Percentiles rank a stretch among this genome's conserved stretches.
These are phyloP conservation scores for Thryonomys swinderianus DNA, from an alignment of 2,113 vertebrate genomes.

Conservation along the genomic window DNA sequence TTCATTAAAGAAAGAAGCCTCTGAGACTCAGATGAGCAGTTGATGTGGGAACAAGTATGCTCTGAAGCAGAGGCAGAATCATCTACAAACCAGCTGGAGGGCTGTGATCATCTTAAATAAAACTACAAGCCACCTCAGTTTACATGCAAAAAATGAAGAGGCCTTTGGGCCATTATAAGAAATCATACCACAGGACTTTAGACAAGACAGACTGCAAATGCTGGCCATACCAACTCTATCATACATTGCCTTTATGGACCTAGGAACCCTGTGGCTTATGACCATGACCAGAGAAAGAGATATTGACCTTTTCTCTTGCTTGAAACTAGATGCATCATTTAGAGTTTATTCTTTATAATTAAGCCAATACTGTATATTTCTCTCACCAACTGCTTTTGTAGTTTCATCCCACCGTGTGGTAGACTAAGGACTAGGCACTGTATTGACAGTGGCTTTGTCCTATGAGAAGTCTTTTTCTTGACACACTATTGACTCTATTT, in stretches of 20 bases:
- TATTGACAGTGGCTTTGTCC: background rate
- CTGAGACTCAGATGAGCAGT: background rate
- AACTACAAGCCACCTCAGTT: background rate
- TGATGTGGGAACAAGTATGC: background rate
- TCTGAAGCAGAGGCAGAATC: background rate
- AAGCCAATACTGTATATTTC: background rate
- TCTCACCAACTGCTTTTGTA: background rate
- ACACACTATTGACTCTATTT: background rate
- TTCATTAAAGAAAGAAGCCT: background rate
- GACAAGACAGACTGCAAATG: background rate
- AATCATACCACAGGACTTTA: background rate
- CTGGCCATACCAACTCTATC: background rate
- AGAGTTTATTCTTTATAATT: background rate
- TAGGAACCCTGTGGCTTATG: background rate
- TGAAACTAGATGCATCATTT: background rate
- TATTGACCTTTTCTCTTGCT: background rate
- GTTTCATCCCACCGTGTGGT: background rate
- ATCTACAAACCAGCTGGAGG: background rate
- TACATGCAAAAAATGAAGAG: background rate
- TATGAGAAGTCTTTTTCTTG: background rate
- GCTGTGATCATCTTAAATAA: background rate
- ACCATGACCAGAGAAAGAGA: slow-evolving; percentile 7
- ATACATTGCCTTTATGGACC: background rate
- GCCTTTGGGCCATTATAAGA: background rate
- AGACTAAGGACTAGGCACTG: background rate